Percentiles rank a stretch among this genome's conserved stretches.
These are phyloP conservation scores for Stegodyphus mimosarum DNA, from an alignment of 1,140 invertebrate genomes.

Conservation along the genomic window DNA sequence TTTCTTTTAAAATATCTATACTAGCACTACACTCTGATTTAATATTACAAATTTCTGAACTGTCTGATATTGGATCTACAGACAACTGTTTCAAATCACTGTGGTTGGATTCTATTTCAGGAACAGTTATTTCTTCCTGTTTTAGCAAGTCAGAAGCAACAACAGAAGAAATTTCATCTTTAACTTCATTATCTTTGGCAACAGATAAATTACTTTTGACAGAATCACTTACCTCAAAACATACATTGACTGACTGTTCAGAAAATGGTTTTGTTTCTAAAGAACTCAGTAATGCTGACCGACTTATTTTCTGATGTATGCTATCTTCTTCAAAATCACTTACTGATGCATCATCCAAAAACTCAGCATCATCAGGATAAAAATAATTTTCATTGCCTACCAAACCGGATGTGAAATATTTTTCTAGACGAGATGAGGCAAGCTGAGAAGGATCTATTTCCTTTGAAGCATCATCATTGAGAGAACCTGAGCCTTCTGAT, in stretches of 20 bases:
- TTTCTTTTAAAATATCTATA: background rate
- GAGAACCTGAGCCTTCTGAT: slow-evolving; percentile 75
- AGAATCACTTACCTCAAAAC: background rate
- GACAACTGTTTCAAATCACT: background rate
- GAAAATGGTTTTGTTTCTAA: slow-evolving; percentile 30
- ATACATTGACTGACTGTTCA: background rate
- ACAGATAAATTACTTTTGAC: background rate
- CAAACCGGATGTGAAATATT: slow-evolving; percentile 78
- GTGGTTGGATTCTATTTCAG: background rate
- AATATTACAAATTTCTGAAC: background rate
- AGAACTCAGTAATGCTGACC: slow-evolving; percentile 45
- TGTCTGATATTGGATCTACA: background rate
- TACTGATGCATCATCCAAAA: slow-evolving; percentile 74
- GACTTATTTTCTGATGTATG: slow-evolving; percentile 46
- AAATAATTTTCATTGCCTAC: slow-evolving; percentile 38
- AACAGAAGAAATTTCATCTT: background rate
- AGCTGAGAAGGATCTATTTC: slow-evolving; percentile 75
- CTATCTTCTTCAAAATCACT: slow-evolving; percentile 59
- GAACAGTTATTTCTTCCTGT: no score
- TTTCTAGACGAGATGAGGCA: slow-evolving; percentile 87
- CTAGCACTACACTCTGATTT: background rate
- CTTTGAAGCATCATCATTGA: slow-evolving; percentile 61
- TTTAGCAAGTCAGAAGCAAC: no score
- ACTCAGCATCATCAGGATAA: slow-evolving; percentile 60
- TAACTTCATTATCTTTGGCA: background rate